These are phyloP conservation scores for Lagenorhynchus albirostris DNA, from an alignment of 2,113 vertebrate species.

Conservation along the genomic window DNA sequence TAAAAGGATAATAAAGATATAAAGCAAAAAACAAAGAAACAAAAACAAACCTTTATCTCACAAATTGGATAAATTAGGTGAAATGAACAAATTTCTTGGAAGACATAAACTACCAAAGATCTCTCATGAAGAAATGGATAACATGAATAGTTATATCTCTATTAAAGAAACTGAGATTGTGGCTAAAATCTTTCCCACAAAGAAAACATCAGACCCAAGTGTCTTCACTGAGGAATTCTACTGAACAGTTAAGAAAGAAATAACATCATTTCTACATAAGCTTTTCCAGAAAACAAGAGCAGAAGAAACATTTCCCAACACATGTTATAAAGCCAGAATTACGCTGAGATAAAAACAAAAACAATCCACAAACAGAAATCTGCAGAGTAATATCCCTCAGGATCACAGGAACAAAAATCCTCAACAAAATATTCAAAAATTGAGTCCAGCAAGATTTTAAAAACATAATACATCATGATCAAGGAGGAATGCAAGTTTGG, in stretches of 20 bases:
- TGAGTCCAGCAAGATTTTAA: background rate
- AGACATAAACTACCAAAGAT: background rate
- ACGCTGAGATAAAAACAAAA: background rate
- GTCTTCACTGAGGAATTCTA: background rate
- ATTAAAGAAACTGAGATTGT: background rate
- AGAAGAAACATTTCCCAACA: background rate
- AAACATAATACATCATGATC: background rate
- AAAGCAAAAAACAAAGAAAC: background rate
- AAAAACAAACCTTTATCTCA: background rate
- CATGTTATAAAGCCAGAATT: background rate
- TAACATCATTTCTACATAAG: background rate
- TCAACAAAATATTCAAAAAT: background rate
- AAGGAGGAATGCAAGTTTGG: background rate
- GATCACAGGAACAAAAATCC: background rate
- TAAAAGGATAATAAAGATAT: background rate
- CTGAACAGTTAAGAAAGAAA: background rate
- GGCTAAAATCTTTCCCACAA: background rate
- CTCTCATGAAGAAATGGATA: background rate
- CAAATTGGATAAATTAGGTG: background rate
- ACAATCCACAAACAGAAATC: background rate
- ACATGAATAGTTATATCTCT: background rate
- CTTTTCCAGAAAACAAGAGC: background rate
- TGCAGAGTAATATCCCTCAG: background rate
- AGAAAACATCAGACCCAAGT: background rate
- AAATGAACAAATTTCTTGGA: background rate